A percentile compares a stretch with the other conserved stretches of the same genome.
Evolutionary conservation across 2,797 vertebrate genomes (phyloP).

Genomic region (Anabas testudineus): DNA sequence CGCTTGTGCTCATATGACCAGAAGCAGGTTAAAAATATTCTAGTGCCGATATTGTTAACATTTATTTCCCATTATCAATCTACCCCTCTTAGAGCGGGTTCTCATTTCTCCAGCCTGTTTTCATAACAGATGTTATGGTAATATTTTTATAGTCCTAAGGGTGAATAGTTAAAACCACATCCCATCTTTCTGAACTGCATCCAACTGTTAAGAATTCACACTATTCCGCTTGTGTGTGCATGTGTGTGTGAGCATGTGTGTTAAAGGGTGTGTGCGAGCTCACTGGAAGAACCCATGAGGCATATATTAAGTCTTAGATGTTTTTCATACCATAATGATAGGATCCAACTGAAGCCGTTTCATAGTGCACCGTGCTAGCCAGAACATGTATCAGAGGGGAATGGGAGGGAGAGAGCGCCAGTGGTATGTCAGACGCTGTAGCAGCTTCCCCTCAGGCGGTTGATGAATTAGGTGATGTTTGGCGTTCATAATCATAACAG

Average conservation of each 20-base stretch:
- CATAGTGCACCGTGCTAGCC: constrained; percentile 66
- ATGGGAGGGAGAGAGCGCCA: constrained; percentile 13
- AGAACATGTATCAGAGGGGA: constrained; percentile 66
- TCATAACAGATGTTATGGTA: constrained; percentile 67
- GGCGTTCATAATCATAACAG: constrained; percentile 35
- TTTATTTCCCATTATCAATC: constrained; percentile 12
- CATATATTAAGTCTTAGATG: constrained; percentile 77
- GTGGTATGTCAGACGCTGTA: constrained; percentile 63
- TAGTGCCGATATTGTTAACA: constrained; percentile 10
- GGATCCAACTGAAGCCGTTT: constrained; percentile 74
- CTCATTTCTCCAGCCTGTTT: constrained; percentile 47
- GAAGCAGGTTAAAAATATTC: constrained; percentile 49
- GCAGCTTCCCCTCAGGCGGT: constrained; percentile 43
- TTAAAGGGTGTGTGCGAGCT: constrained; percentile 54
- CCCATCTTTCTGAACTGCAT: constrained; percentile 49
- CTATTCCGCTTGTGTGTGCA: constrained; percentile 33
- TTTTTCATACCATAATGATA: constrained; percentile 86
- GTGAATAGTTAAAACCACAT: constrained; percentile 60
- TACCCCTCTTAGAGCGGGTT: constrained; percentile 16
- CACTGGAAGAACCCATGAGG: constrained; percentile 69
- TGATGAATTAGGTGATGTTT: constrained; percentile 54
- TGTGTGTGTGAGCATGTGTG: constrained; percentile 28
- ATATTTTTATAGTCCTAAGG: constrained; percentile 59
- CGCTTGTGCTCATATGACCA: constrained; percentile 28
- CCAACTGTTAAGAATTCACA: constrained; percentile 69